Conservation (phyloP, 1,140 invertebrate genomes). For the Orius laevigatus region DNA sequence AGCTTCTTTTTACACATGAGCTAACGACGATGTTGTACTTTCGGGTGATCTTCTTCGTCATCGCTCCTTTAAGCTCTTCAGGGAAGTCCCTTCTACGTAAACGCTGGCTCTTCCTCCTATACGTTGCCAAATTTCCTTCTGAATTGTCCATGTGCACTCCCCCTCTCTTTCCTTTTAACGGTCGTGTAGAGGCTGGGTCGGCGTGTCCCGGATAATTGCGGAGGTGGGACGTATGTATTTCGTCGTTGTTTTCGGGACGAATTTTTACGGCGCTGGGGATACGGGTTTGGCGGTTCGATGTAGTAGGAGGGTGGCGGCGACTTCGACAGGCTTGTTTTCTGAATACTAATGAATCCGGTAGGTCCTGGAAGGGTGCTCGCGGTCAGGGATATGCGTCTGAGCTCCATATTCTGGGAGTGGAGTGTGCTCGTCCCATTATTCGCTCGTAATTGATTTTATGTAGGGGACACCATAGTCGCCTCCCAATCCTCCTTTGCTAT, state of each 20-base stretch:
- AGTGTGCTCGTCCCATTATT: slow-evolving; percentile 53
- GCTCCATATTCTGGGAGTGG: slow-evolving; percentile 21
- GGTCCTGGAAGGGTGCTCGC: slow-evolving; percentile 63
- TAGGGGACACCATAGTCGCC: slow-evolving; percentile 15
- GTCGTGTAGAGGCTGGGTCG: slow-evolving; percentile 46
- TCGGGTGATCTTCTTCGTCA: slow-evolving; percentile 39
- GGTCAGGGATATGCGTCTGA: slow-evolving; percentile 35
- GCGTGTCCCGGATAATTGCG: slow-evolving; percentile 60
- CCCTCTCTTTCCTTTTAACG: slow-evolving; percentile 62
- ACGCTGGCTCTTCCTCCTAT: slow-evolving; percentile 64
- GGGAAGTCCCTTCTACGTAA: slow-evolving; percentile 61
- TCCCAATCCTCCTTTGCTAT: slow-evolving; percentile 13
- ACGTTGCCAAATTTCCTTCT: slow-evolving; percentile 50
- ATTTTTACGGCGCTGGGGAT: slow-evolving; percentile 43
- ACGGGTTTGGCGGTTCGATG: slow-evolving; percentile 29
- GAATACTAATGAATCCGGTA: slow-evolving; percentile 60
- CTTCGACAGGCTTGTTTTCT: slow-evolving; percentile 61
- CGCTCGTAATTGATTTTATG: slow-evolving; percentile 32
- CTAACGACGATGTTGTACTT: slow-evolving; percentile 34
- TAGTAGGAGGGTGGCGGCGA: slow-evolving; percentile 52
- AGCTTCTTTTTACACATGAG: slow-evolving; percentile 67
- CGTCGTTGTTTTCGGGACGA: slow-evolving; percentile 30
- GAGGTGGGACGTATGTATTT: slow-evolving; percentile 62
- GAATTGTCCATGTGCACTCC: slow-evolving; percentile 46
- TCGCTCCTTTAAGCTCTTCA: slow-evolving; percentile 47